Conservation (phyloP, 2,113 vertebrate species). For the Calyptomena viridis region DNA sequence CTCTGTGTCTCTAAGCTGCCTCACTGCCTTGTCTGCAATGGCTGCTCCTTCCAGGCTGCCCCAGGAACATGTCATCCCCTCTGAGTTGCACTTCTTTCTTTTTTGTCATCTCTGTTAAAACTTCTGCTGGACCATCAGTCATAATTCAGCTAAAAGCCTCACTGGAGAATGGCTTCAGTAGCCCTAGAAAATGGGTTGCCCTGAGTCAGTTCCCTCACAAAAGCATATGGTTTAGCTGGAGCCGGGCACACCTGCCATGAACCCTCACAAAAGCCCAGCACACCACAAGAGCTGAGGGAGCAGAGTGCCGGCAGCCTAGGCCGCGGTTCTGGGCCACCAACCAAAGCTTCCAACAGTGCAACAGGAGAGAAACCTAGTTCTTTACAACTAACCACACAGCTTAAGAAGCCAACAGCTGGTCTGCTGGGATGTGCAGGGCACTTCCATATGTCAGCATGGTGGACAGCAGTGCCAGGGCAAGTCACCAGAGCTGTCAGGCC, state of each 20-base stretch:
- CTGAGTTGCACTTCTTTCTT: background rate
- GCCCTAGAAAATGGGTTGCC: background rate
- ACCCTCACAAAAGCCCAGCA: background rate
- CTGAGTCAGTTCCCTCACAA: rapidly evolving
- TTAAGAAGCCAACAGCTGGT: background rate
- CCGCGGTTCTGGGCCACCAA: background rate
- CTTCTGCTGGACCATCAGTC: background rate
- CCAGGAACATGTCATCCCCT: rapidly evolving
- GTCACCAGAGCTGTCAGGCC: background rate
- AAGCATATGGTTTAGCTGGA: rapidly evolving
- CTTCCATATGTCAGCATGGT: rapidly evolving
- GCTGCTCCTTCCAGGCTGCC: background rate
- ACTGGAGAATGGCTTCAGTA: background rate
- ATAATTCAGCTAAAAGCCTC: background rate
- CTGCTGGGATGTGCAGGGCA: background rate
- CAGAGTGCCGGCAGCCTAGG: rapidly evolving
- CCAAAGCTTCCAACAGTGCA: background rate
- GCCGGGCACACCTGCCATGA: rapidly evolving
- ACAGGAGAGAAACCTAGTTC: rapidly evolving
- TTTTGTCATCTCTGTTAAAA: background rate
- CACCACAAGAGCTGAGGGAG: background rate
- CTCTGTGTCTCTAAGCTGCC: rapidly evolving
- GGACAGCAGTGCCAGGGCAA: rapidly evolving
- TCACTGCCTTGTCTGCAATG: background rate
- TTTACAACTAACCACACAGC: background rate